phyloP scores from a whole-genome alignment of 2,888 invertebrate species.

The Odontocolon sp. region DNA sequence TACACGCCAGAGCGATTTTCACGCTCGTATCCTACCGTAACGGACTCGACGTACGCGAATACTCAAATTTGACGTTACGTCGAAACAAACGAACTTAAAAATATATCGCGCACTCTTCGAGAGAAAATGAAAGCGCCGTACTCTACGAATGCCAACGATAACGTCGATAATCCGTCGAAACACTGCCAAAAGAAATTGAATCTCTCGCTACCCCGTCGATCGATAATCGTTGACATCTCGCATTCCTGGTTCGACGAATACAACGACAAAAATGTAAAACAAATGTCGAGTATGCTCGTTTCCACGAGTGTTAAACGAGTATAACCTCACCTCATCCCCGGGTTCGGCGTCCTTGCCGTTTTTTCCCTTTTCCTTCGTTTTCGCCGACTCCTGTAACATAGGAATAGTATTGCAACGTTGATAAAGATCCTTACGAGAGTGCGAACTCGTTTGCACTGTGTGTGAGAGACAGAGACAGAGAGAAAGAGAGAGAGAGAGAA shows the following conservation, averaged over 20 bases:
- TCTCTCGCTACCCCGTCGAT: too few species aligned
- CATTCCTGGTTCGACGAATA: slow-evolving; percentile 17
- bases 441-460: slow-evolving; percentile 31
- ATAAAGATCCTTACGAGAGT: slow-evolving; percentile 15
- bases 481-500: slow-evolving; percentile 36
- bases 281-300: slow-evolving; percentile 17
- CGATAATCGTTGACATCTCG: background rate
- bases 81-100: background rate
- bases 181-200: too few species aligned
- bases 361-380: slow-evolving; percentile 79
- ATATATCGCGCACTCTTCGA: slow-evolving; percentile 3
- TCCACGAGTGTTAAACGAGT: slow-evolving; percentile 58
- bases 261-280: background rate
- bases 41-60: background rate
- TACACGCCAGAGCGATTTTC: background rate
- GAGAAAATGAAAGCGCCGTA: background rate
- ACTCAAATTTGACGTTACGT: background rate
- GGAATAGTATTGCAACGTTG: slow-evolving; percentile 20
- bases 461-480: slow-evolving; percentile 51
- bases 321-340: slow-evolving; percentile 80
- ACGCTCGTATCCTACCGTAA: background rate
- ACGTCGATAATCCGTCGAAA: too few species aligned
- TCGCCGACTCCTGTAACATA: slow-evolving; percentile 78
- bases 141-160: too few species aligned
- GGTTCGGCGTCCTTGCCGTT: slow-evolving; percentile 79